Percentiles rank a stretch among this genome's conserved stretches.
phyloP scores from a whole-genome alignment of 2,113 vertebrate species.

The Machaerirhynchus nigripectus region DNA sequence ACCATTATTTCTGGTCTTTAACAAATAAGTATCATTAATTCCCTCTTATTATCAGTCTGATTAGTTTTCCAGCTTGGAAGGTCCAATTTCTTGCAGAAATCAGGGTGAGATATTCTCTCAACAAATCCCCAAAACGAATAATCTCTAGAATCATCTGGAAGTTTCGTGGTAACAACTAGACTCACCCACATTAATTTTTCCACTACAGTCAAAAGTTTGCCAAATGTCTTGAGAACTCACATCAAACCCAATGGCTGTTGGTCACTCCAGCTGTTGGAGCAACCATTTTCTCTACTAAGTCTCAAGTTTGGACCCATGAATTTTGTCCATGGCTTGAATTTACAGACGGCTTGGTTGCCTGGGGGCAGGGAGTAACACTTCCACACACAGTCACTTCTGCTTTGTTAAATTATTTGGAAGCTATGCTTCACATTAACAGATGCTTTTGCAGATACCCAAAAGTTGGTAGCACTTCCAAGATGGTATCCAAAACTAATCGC shows the following conservation, averaged over 20 bases:
- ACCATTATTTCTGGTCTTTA: neutral
- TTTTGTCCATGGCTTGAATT: neutral
- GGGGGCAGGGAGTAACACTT: neutral
- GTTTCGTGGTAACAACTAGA: neutral
- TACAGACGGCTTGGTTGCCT: neutral
- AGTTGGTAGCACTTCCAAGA: neutral
- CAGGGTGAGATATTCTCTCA: neutral
- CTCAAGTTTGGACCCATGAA: no score
- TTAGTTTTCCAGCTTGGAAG: neutral
- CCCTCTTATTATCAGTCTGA: neutral
- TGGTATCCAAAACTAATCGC: neutral
- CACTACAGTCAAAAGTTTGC: neutral
- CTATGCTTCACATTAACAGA: neutral
- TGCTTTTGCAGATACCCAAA: neutral
- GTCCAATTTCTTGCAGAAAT: neutral
- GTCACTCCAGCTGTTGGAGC: neutral
- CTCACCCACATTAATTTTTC: neutral
- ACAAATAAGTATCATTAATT: neutral
- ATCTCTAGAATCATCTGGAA: neutral
- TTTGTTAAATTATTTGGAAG: neutral
- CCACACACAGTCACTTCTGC: neutral
- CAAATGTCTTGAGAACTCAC: neutral
- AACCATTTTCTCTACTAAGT: neutral
- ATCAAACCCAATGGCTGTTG: neutral
- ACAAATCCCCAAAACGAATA: neutral